Evolutionary conservation across 2,113 vertebrate genomes (phyloP).

Genomic region (Brachypteracias leptosomus): DNA sequence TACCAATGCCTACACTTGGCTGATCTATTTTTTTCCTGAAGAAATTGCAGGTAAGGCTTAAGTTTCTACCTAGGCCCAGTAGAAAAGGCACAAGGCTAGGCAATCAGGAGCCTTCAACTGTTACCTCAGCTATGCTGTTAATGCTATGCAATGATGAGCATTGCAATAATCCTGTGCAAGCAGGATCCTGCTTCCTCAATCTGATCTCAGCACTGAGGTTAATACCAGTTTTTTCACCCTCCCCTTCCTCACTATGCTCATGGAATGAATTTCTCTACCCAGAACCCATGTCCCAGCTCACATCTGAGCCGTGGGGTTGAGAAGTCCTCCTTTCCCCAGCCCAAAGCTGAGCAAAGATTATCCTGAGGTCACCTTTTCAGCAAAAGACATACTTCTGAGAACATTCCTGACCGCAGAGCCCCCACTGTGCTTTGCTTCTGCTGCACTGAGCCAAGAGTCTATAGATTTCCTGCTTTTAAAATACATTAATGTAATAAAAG

Average conservation of each 20-base stretch:
- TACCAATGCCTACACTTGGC: background rate
- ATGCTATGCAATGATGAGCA: background rate
- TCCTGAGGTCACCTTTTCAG: slow-evolving; percentile 13
- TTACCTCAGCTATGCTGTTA: fast-evolving
- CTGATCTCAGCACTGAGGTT: background rate
- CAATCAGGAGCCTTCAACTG: background rate
- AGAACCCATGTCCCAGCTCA: background rate
- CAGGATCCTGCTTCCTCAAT: background rate
- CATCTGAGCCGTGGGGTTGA: background rate
- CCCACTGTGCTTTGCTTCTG: background rate
- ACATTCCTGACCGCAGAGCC: background rate
- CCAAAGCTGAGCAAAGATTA: background rate
- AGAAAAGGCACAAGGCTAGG: background rate
- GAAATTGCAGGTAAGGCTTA: background rate
- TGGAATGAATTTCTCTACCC: background rate
- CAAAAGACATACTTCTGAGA: slow-evolving; percentile 25
- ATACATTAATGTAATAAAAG: slow-evolving; percentile 43
- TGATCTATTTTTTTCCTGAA: background rate
- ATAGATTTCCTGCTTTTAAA: slow-evolving; percentile 64
- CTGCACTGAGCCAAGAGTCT: background rate
- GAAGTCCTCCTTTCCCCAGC: background rate
- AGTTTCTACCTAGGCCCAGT: background rate
- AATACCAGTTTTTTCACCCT: background rate
- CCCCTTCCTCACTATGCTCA: background rate
- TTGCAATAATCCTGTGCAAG: background rate